Evolutionary conservation across 1,140 invertebrate species (phyloP).

Genomic region (Drosophila funebris): DNA sequence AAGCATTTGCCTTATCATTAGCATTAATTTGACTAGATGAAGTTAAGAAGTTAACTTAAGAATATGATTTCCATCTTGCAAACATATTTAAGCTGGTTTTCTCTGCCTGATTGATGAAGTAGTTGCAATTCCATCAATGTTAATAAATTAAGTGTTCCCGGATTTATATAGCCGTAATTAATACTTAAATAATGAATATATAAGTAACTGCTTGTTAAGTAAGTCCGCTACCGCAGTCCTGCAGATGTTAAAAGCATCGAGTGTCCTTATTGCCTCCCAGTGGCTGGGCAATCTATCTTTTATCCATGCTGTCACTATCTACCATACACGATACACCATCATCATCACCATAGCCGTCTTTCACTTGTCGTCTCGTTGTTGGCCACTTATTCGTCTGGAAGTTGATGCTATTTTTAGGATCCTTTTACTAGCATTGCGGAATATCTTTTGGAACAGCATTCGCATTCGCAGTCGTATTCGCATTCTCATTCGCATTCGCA

Average conservation of each 20-base stretch:
- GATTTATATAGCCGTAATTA: background rate
- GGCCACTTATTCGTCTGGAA: background rate
- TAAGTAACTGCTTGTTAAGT: background rate
- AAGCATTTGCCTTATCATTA: too few species aligned
- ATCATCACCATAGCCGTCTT: too few species aligned
- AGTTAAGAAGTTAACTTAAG: too few species aligned
- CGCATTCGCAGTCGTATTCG: too few species aligned
- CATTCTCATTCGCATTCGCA: too few species aligned
- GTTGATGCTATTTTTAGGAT: conserved; percentile 2
- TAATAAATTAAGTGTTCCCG: background rate
- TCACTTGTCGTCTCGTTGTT: background rate
- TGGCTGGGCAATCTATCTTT: background rate
- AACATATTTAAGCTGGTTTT: too few species aligned
- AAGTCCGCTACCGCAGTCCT: background rate
- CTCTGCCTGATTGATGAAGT: background rate
- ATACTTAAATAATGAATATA: conserved; percentile 1
- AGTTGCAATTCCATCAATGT: background rate
- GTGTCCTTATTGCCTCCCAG: background rate
- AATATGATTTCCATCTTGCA: too few species aligned
- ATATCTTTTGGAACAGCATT: background rate
- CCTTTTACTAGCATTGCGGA: background rate
- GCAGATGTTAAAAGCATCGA: background rate
- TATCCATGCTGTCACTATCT: background rate
- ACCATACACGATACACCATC: too few species aligned
- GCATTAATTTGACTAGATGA: too few species aligned